A percentile compares a stretch with the other conserved stretches of the same genome.
phyloP scores from a whole-genome alignment of 2,888 invertebrate genomes.

The Drosophila lacicola region DNA sequence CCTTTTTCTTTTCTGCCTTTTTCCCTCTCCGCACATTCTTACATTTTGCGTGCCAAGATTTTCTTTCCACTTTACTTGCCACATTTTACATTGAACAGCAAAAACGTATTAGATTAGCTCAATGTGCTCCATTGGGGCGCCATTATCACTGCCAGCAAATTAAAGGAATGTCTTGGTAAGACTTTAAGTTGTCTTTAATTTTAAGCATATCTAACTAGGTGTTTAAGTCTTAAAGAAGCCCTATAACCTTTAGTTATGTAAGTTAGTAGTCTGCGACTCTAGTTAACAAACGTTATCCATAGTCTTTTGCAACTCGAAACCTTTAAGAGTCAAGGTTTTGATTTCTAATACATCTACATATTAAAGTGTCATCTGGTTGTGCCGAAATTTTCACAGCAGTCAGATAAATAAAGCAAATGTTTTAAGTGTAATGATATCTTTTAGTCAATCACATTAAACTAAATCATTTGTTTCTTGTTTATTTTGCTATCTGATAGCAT shows the following conservation, averaged over 20 bases:
- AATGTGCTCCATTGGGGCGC: slow-evolving; percentile 31
- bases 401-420: too few relatives aligned
- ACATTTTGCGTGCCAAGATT: slow-evolving; percentile 50
- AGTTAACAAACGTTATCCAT: too few relatives aligned
- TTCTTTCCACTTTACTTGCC: slow-evolving; percentile 30
- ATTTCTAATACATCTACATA: too few relatives aligned
- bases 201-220: slow-evolving; percentile 13
- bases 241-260: too few relatives aligned
- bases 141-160: slow-evolving; percentile 44
- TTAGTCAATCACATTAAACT: background rate
- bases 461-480: background rate
- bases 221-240: too few relatives aligned
- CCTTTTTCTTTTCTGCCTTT: slow-evolving; percentile 21
- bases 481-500: slow-evolving; percentile 15
- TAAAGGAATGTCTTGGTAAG: slow-evolving; percentile 18
- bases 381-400: too few relatives aligned
- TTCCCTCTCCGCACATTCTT: slow-evolving; percentile 31
- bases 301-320: too few relatives aligned
- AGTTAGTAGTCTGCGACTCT: too few relatives aligned
- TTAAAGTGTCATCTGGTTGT: too few relatives aligned
- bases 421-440: background rate
- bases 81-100: slow-evolving; percentile 58
- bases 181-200: slow-evolving; percentile 11
- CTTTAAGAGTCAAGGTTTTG: too few relatives aligned
- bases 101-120: slow-evolving; percentile 64